Evolutionary conservation across 2,797 vertebrate genomes (phyloP).

Genomic region (Syngnathus acus): DNA sequence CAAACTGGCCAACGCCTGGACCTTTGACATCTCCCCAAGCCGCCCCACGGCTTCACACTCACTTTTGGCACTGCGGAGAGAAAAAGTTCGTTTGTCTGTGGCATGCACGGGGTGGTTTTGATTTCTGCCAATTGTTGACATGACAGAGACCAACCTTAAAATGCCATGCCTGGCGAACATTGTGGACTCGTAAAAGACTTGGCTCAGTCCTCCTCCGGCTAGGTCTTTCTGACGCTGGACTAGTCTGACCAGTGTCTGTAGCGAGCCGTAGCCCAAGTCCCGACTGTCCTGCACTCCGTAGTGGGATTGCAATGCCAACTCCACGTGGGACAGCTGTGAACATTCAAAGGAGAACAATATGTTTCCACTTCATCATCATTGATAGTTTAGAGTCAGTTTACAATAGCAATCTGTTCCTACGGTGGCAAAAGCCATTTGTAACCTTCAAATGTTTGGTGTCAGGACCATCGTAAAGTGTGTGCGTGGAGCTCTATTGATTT

Average conservation of each 20-base stretch:
- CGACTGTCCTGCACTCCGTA: constrained; percentile 64
- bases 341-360: background rate
- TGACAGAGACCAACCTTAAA: constrained; percentile 21
- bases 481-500: background rate
- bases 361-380: background rate
- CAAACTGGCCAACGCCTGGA: constrained; percentile 63
- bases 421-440: background rate
- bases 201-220: constrained; percentile 39
- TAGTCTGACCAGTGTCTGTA: constrained; percentile 50
- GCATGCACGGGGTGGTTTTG: background rate
- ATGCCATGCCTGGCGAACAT: constrained; percentile 55
- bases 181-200: constrained; percentile 65
- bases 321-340: constrained; percentile 59
- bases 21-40: constrained; percentile 59
- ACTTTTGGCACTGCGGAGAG: constrained; percentile 24
- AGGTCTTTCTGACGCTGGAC: constrained; percentile 56
- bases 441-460: background rate
- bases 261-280: constrained; percentile 65
- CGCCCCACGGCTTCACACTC: constrained; percentile 53
- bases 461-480: background rate
- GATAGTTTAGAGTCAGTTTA: background rate
- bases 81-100: background rate
- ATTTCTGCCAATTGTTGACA: background rate
- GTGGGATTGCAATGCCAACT: constrained; percentile 64
- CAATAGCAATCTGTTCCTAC: background rate